phyloP scores from a whole-genome alignment of 2,797 vertebrate species.

The Leptoclinus maculatus region DNA sequence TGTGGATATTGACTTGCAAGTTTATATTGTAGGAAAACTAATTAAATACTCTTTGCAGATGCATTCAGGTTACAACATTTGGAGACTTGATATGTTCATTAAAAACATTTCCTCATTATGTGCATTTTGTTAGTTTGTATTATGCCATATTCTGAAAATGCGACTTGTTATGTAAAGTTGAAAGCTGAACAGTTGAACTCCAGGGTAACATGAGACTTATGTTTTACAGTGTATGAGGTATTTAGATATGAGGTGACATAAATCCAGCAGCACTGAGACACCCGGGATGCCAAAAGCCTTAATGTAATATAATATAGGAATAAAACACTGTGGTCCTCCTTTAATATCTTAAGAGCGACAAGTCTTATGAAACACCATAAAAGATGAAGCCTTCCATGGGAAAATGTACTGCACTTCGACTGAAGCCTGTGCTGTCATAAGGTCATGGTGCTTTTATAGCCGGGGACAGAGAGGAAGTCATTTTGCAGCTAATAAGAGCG shows the following conservation, averaged over 20 bases:
- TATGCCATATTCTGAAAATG: not conserved
- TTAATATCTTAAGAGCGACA: slow-evolving; percentile 70
- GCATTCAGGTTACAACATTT: not conserved
- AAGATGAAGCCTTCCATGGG: slow-evolving; percentile 63
- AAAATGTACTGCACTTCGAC: slow-evolving; percentile 73
- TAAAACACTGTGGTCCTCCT: slow-evolving; percentile 58
- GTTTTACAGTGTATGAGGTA: not conserved
- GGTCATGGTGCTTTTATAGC: slow-evolving; percentile 74
- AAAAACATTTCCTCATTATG: not conserved
- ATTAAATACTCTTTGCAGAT: not conserved
- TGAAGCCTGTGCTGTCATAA: slow-evolving; percentile 65
- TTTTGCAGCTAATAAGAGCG: slow-evolving; percentile 72
- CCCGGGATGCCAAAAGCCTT: slow-evolving; percentile 55
- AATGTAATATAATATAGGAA: slow-evolving; percentile 68
- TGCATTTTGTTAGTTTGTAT: not conserved
- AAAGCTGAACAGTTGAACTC: slow-evolving; percentile 28
- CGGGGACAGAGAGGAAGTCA: slow-evolving; percentile 69
- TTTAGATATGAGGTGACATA: slow-evolving; percentile 59
- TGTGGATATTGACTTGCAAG: not conserved
- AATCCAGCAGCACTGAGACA: slow-evolving; percentile 56
- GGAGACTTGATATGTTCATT: not conserved
- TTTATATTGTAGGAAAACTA: not conserved
- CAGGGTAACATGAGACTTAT: not conserved
- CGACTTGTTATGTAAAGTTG: not conserved
- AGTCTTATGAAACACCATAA: slow-evolving; percentile 71